Conservation (phyloP, 37 sponge, comb jelly and placozoan genomes). For the Theonella swinhoei region DNA sequence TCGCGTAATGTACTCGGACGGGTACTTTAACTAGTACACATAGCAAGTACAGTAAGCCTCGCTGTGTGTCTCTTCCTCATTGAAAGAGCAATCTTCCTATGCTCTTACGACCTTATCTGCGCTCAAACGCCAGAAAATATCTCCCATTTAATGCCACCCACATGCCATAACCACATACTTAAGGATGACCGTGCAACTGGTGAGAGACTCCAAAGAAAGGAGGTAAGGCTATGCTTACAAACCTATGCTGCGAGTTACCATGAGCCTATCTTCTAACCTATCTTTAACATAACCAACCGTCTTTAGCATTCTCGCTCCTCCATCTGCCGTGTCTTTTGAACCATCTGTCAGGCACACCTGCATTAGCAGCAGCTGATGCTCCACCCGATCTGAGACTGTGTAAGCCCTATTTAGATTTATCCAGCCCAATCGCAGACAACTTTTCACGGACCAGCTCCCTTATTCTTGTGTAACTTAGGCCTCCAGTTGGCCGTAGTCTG, state of each 20-base stretch:
- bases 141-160: not conserved
- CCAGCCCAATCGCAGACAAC: not conserved
- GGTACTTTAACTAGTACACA: no score
- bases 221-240: not conserved
- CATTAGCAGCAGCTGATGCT: conserved; percentile 43
- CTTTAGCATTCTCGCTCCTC: not conserved
- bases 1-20: no score
- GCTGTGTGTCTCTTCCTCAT: no score
- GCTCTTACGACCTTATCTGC: no score
- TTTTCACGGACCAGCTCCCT: conserved; percentile 9
- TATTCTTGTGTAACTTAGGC: conserved; percentile 8
- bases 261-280: not conserved
- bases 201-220: not conserved
- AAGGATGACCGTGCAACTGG: not conserved
- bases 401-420: conserved; percentile 2
- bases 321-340: not conserved
- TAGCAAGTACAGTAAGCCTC: no score
- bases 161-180: not conserved
- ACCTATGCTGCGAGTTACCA: not conserved
- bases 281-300: not conserved
- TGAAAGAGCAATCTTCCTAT: no score
- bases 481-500: conserved; percentile 1
- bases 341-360: conserved; percentile 31
- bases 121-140: no score
- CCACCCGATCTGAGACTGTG: conserved; percentile 50